phyloP scores from a whole-genome alignment of 2,888 invertebrate genomes.

The Cordilura impudica region DNA sequence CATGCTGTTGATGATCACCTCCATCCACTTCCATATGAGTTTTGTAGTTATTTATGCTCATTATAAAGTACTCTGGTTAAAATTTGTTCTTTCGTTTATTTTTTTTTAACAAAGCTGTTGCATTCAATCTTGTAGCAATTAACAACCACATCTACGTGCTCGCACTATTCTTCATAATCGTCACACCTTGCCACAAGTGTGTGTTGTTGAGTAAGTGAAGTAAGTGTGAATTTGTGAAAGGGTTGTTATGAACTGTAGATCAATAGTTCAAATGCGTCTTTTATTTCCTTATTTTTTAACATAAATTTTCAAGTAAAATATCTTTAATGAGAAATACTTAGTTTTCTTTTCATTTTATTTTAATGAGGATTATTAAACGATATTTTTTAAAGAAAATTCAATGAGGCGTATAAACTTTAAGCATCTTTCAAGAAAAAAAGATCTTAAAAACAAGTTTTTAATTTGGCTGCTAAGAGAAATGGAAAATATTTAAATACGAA shows the following conservation, averaged over 20 bases:
- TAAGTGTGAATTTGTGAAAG: conserved; percentile 36
- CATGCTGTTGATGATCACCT: not conserved
- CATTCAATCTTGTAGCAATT: conserved; percentile 14
- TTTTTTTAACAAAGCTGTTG: conserved; percentile 21
- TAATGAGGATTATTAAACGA: not conserved
- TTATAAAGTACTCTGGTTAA: not conserved
- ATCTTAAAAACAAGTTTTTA: no score
- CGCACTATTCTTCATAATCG: not conserved
- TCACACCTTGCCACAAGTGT: conserved; percentile 13
- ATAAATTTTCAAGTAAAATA: conserved; percentile 12
- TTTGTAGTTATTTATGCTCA: not conserved
- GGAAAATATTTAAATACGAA: no score
- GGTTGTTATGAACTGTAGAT: conserved; percentile 26
- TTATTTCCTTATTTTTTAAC: not conserved
- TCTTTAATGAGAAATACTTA: not conserved
- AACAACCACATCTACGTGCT: conserved; percentile 21
- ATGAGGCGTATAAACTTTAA: no score
- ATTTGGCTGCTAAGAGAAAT: no score
- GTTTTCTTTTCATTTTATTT: not conserved
- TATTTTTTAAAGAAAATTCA: not conserved
- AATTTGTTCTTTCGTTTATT: not conserved
- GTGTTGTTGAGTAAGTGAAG: not conserved
- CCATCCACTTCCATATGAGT: not conserved
- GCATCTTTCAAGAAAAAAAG: no score
- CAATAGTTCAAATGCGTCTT: not conserved